phyloP scores from a whole-genome alignment of 2,888 invertebrate species.

The Hoplodrina blanda region DNA sequence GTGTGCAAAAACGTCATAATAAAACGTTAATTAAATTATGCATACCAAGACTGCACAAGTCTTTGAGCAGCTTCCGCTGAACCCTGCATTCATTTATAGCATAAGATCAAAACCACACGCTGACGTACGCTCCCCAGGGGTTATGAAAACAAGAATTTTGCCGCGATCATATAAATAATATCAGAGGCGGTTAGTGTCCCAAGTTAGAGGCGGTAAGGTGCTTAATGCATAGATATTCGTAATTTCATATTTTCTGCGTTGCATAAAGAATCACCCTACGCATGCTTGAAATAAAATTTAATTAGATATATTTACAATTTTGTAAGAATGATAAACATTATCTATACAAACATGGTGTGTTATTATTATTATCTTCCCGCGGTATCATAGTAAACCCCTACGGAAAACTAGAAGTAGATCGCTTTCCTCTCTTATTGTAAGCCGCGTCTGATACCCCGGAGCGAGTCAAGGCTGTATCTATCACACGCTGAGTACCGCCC shows the following conservation, averaged over 20 bases:
- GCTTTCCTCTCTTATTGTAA: slow-evolving; percentile 16
- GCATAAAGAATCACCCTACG: too few species aligned
- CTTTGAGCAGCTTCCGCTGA: slow-evolving; percentile 14
- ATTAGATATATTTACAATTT: too few species aligned
- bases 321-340: too few species aligned
- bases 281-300: too few species aligned
- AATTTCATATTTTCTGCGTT: too few species aligned
- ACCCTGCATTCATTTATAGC: slow-evolving; percentile 45
- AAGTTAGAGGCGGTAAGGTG: slow-evolving; percentile 11
- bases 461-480: slow-evolving; percentile 56
- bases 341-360: too few species aligned
- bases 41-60: slow-evolving; percentile 1
- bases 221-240: too few species aligned
- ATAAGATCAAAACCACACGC: slow-evolving; percentile 52
- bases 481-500: slow-evolving; percentile 58
- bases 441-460: slow-evolving; percentile 22
- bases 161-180: slow-evolving; percentile 62
- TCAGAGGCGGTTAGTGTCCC: slow-evolving; percentile 12
- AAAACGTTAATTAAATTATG: slow-evolving; percentile 4
- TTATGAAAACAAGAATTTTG: slow-evolving; percentile 51
- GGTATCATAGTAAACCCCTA: too few species aligned
- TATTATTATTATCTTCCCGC: too few species aligned
- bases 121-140: slow-evolving; percentile 48
- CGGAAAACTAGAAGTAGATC: neutral
- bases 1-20: neutral